Conservation (phyloP, 2,797 vertebrate genomes). For the Gymnodraco acuticeps region DNA sequence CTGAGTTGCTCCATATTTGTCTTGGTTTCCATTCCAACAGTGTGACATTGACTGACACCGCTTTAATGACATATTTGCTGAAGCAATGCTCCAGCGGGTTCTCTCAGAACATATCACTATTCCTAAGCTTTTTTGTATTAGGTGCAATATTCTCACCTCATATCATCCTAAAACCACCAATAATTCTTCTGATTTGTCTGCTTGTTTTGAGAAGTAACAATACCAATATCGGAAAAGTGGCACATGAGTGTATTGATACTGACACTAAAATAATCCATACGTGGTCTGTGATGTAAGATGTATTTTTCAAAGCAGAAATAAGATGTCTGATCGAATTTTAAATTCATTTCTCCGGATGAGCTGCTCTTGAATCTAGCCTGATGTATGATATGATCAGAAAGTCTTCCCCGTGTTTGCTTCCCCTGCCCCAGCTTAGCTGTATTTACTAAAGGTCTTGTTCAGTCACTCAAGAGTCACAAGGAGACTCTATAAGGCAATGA, state of each 20-base stretch:
- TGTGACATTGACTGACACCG: slow-evolving; percentile 25
- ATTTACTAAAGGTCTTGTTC: slow-evolving; percentile 46
- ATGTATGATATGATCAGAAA: slow-evolving; percentile 2
- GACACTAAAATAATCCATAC: background rate
- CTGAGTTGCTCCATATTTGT: background rate
- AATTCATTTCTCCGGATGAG: slow-evolving; percentile 15
- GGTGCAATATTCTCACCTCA: slow-evolving; percentile 2
- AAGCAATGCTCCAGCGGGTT: slow-evolving; percentile 11
- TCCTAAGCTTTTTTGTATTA: slow-evolving; percentile 27
- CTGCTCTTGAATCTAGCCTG: slow-evolving; percentile 15
- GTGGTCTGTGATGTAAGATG: slow-evolving; percentile 6
- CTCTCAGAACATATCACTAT: background rate
- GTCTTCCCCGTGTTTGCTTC: slow-evolving; percentile 23
- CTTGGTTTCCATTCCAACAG: slow-evolving; percentile 11
- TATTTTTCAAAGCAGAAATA: slow-evolving; percentile 20
- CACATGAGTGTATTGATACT: slow-evolving; percentile 19
- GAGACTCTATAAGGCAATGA: slow-evolving; percentile 48
- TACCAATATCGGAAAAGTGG: background rate
- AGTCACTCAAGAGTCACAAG: slow-evolving; percentile 45
- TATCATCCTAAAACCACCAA: slow-evolving; percentile 2
- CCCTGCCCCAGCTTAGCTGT: slow-evolving; percentile 17
- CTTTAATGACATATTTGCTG: slow-evolving; percentile 25
- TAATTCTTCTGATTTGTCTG: slow-evolving; percentile 2
- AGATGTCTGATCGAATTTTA: slow-evolving; percentile 22
- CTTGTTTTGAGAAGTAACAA: slow-evolving; percentile 10